A percentile compares a stretch with the other conserved stretches of the same genome.
These are phyloP conservation scores for Vidua macroura DNA, from an alignment of 2,113 vertebrate genomes.

Conservation along the genomic window DNA sequence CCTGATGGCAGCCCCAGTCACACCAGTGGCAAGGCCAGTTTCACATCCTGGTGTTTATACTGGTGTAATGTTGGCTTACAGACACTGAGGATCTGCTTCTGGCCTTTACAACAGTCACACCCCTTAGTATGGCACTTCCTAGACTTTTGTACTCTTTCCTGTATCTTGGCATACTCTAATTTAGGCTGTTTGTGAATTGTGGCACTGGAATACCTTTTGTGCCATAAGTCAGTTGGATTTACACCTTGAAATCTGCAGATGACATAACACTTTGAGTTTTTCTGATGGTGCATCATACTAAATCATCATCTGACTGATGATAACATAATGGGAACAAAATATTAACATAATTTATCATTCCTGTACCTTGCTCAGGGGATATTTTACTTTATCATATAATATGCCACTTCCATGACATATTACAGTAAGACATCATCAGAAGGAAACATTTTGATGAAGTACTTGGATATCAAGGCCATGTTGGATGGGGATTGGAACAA, in stretches of 20 bases:
- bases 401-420: conserved; percentile 54
- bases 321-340: conserved; percentile 68
- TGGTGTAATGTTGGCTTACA: neutral
- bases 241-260: conserved; percentile 16
- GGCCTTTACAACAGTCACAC: conserved; percentile 24
- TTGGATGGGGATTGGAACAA: neutral
- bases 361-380: conserved; percentile 66
- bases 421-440: conserved; percentile 48
- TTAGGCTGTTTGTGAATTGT: conserved; percentile 1
- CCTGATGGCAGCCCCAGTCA: neutral
- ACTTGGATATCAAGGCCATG: neutral
- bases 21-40: neutral
- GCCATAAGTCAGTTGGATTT: conserved; percentile 34
- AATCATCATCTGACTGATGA: conserved; percentile 62
- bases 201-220: conserved; percentile 29
- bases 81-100: neutral
- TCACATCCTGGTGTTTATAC: neutral
- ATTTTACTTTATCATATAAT: conserved; percentile 66
- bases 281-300: conserved; percentile 63
- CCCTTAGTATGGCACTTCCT: neutral
- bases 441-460: conserved; percentile 62
- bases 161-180: conserved; percentile 24
- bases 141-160: conserved; percentile 23
- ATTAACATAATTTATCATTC: conserved; percentile 75
- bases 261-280: conserved; percentile 62